A percentile compares a stretch with the other conserved stretches of the same genome.
phyloP scores from a whole-genome alignment of 2,113 vertebrate genomes.

The Callocephalon fimbriatum region DNA sequence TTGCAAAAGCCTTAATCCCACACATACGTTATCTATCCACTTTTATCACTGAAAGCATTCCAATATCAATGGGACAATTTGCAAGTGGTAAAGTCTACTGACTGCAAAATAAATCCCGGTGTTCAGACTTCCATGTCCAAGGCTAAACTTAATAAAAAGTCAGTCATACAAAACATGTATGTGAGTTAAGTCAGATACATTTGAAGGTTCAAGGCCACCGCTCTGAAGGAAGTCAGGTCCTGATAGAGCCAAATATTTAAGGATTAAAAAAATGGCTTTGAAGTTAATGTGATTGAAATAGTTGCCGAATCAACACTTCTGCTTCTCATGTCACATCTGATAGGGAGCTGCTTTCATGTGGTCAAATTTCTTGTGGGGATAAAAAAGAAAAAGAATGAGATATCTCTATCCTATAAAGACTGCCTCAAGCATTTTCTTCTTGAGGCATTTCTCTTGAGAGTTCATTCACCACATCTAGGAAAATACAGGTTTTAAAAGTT shows the following conservation, averaged over 20 bases:
- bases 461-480: not conserved
- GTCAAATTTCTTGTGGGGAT: rapidly evolving
- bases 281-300: not conserved
- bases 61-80: not conserved
- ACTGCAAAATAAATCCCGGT: not conserved
- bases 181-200: not conserved
- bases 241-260: not conserved
- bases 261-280: not conserved
- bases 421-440: not conserved
- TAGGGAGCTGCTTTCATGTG: not conserved
- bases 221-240: not conserved
- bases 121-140: not conserved
- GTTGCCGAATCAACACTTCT: not conserved
- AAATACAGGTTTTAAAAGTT: not conserved
- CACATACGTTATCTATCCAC: rapidly evolving
- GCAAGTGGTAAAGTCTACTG: not conserved
- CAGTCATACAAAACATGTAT: not conserved
- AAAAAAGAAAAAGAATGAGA: too few species aligned
- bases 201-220: not conserved
- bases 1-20: not conserved
- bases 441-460: not conserved
- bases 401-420: rapidly evolving
- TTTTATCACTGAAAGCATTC: not conserved
- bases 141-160: not conserved
- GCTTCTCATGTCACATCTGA: not conserved